Conservation (phyloP, 2,888 invertebrate species). For the Acleris laterana region DNA sequence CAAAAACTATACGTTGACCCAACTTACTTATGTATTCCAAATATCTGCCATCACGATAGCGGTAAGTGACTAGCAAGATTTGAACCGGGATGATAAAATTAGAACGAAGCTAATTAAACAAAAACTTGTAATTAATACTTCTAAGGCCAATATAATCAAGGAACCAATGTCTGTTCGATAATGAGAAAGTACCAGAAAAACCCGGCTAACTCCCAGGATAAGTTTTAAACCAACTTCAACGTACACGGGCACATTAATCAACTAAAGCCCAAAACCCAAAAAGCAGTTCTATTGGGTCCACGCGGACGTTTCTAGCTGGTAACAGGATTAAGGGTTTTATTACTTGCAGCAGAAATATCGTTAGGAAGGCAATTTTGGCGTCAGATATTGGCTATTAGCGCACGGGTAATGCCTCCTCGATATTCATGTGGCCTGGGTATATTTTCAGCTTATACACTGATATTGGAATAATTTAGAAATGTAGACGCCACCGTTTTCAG, state of each 20-base stretch:
- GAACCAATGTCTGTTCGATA: too few relatives aligned
- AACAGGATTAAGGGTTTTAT: slow-evolving; percentile 81
- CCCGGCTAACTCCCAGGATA: neutral
- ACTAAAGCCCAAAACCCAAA: slow-evolving; percentile 22
- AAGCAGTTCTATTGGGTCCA: slow-evolving; percentile 55
- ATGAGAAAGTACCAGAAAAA: too few relatives aligned
- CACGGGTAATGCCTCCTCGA: slow-evolving; percentile 72
- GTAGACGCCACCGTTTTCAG: slow-evolving; percentile 37
- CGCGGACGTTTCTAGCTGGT: slow-evolving; percentile 61
- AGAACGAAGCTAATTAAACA: too few relatives aligned
- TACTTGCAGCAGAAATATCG: slow-evolving; percentile 80
- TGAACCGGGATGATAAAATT: too few relatives aligned
- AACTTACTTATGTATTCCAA: too few relatives aligned
- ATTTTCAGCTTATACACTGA: slow-evolving; percentile 31
- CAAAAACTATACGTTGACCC: too few relatives aligned
- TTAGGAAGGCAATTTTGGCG: slow-evolving; percentile 81
- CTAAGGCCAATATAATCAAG: too few relatives aligned
- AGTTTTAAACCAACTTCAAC: neutral
- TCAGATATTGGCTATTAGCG: slow-evolving; percentile 83
- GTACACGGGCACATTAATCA: neutral
- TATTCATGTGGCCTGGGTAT: slow-evolving; percentile 65
- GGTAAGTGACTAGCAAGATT: too few relatives aligned
- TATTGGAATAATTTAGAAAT: slow-evolving; percentile 39
- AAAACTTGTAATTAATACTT: too few relatives aligned
- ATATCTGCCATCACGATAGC: too few relatives aligned